These are phyloP conservation scores for Tenthredo livida DNA, from an alignment of 2,888 invertebrate species.

Conservation along the genomic window DNA sequence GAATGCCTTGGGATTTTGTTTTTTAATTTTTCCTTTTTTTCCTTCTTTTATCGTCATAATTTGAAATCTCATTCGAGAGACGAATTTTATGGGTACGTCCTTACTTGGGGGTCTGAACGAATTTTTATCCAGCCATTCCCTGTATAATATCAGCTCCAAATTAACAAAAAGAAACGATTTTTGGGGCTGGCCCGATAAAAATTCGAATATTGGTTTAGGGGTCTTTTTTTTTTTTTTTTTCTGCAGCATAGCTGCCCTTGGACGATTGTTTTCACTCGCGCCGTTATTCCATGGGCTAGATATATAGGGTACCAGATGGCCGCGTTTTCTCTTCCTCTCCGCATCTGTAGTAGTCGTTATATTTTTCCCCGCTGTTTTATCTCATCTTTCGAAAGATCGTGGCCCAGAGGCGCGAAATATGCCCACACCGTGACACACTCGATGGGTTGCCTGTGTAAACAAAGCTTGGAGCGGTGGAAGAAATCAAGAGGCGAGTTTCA, in stretches of 20 bases:
- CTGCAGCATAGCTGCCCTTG: conserved; percentile 21
- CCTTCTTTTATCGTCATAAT: background rate
- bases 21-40: background rate
- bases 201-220: background rate
- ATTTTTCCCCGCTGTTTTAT: conserved; percentile 42
- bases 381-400: conserved; percentile 33
- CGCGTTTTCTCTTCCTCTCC: conserved; percentile 5
- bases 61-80: background rate
- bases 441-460: conserved; percentile 50
- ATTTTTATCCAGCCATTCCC: too few species aligned
- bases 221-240: background rate
- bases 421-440: conserved; percentile 33
- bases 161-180: too few species aligned
- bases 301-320: conserved; percentile 27
- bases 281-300: background rate
- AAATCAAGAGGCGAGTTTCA: conserved; percentile 17
- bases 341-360: conserved; percentile 22
- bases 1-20: background rate
- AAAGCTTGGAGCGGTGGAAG: conserved; percentile 6
- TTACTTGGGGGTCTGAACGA: too few species aligned
- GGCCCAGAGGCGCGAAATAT: conserved; percentile 48
- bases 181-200: too few species aligned
- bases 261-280: conserved; percentile 31
- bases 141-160: too few species aligned
- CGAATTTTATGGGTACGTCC: background rate